Conservation (phyloP, 2,113 vertebrate genomes). For the Pterocles burchelli region DNA sequence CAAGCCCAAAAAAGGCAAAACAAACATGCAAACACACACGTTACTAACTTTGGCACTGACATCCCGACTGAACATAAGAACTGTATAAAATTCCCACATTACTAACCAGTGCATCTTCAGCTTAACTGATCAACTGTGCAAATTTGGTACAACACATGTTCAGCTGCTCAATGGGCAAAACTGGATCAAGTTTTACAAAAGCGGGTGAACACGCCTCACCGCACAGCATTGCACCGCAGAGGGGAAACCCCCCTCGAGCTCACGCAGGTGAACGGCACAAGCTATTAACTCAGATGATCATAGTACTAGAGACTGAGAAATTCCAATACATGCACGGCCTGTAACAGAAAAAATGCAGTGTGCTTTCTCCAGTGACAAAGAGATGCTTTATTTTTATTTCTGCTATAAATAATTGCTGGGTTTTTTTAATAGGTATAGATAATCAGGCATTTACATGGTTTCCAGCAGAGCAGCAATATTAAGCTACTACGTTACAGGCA, state of each 20-base stretch:
- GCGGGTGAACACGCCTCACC: not conserved
- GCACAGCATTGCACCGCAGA: not conserved
- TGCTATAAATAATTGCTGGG: slow-evolving; percentile 39
- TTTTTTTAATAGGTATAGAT: slow-evolving; percentile 59
- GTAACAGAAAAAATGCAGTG: not conserved
- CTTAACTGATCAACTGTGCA: not conserved
- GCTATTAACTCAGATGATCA: slow-evolving; percentile 47
- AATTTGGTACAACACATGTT: slow-evolving; percentile 7
- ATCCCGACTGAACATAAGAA: not conserved
- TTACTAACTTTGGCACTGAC: slow-evolving; percentile 46
- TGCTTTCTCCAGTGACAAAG: slow-evolving; percentile 13
- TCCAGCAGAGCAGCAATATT: slow-evolving; percentile 70
- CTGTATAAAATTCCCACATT: not conserved
- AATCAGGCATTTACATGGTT: slow-evolving; percentile 64
- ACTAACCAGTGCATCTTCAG: slow-evolving; percentile 29
- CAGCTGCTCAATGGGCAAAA: not conserved
- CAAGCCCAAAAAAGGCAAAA: slow-evolving; percentile 27
- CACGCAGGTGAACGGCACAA: not conserved
- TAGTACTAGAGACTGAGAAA: slow-evolving; percentile 19
- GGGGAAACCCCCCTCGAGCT: not conserved
- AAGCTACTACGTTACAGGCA: slow-evolving; percentile 56
- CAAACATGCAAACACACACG: not conserved
- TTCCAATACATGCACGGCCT: not conserved
- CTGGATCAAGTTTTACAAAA: not conserved
- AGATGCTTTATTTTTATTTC: slow-evolving; percentile 60